Evolutionary conservation across 2,888 invertebrate species (phyloP), one percentile per base, ranked within the genome.

Genomic region (Tenthredo notha): DNA sequence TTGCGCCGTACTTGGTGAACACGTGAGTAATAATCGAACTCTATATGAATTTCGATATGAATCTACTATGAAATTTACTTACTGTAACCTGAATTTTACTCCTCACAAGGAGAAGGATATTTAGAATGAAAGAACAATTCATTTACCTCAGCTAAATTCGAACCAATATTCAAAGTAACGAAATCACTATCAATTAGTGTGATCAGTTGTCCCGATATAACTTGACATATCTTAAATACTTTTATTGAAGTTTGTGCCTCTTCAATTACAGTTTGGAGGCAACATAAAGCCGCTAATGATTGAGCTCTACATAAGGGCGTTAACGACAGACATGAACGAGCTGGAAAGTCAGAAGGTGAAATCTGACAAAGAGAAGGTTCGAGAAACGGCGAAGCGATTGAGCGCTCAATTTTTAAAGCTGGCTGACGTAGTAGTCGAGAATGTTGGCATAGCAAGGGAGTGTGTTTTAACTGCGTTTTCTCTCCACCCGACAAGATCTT

Each of bases 391-490:
- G 25, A 95, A 95, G 29, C 94, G 95, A 7, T 87, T 93, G n/a
- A 92, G 95, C 90, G 94, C 94, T 90, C 92, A 95, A 90, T 96
- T 97, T 93, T 93, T 95, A 9, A 95, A 95, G 88, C 93, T 97
- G 74, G 96, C 96, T 1, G 94, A 95, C 77, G 92, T 96, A 72
- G 94, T 97, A 58, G 90, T 89, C 54, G 94, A 94, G 84, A 95
- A 96, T 90, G 93, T 95, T 33, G 95, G 96, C 25, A 94, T 97
- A 47, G 95, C 95, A 77, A 94, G 96, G 88, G 97, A 97, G 93
- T 97, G 97, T 90, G 93, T 96, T 0, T 94, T 97, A 65, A 97
- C 97, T 0, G 96, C 97, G 0, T 97, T 97, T 94, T 96, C 96
- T 74, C 94, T 97, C 82, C 95, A 96, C 90, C 97, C 97, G 4